A percentile compares a stretch with the other conserved stretches of the same genome.
Evolutionary conservation across 2,888 invertebrate species (phyloP).

Genomic region (Notocelia uddmanniana): DNA sequence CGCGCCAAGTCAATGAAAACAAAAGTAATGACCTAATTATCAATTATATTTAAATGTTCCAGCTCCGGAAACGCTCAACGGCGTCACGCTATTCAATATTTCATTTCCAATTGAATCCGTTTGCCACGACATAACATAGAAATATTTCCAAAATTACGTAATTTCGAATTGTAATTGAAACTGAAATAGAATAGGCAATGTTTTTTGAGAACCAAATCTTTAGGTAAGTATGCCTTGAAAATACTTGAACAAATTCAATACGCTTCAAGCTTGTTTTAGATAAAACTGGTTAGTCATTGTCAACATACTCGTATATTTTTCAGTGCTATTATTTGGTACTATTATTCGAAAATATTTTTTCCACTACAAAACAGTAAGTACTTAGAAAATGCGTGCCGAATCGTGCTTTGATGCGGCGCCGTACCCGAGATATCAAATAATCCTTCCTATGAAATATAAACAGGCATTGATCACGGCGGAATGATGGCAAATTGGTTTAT

Average conservation of each 20-base stretch:
- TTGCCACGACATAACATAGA: neutral
- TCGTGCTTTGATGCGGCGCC: constrained; percentile 20
- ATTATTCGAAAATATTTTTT: neutral
- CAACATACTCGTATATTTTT: too few relatives aligned
- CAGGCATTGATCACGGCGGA: constrained; percentile 26
- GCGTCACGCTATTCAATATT: constrained; percentile 27
- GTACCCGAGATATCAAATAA: constrained; percentile 23
- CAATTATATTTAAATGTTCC: constrained; percentile 23
- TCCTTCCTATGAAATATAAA: constrained; percentile 19
- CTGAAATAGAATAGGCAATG: too few relatives aligned
- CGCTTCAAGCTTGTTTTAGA: neutral
- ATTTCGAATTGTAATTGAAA: neutral
- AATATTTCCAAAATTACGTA: neutral
- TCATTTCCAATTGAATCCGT: constrained; percentile 20
- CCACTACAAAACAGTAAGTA: neutral
- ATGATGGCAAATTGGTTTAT: constrained; percentile 29
- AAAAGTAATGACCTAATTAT: constrained; percentile 29
- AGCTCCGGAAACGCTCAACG: constrained; percentile 15
- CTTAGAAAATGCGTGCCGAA: constrained; percentile 7
- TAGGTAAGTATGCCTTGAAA: neutral
- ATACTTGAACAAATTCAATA: neutral
- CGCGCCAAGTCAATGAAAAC: constrained; percentile 14
- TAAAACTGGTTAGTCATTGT: neutral
- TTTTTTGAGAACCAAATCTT: too few relatives aligned
- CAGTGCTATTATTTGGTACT: too few relatives aligned